These are phyloP conservation scores for Sebastolobus alascanus DNA, from an alignment of 2,797 vertebrate species.

Conservation along the genomic window DNA sequence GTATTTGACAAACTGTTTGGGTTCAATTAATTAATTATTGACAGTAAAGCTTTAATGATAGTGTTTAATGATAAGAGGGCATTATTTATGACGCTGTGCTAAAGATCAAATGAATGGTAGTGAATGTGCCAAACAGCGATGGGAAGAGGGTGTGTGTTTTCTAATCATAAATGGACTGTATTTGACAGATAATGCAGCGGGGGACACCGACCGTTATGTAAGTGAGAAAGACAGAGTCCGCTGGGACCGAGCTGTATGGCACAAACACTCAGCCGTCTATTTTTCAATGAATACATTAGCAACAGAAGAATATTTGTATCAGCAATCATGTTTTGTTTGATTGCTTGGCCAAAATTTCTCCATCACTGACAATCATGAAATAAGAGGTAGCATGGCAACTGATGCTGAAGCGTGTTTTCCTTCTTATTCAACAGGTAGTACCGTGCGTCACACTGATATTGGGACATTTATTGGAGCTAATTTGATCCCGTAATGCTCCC, in stretches of 20 bases:
- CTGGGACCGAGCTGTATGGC: conserved; percentile 27
- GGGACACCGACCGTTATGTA: conserved; percentile 48
- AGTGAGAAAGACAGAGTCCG: conserved; percentile 56
- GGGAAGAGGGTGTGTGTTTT: neutral
- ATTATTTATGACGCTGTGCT: conserved; percentile 37
- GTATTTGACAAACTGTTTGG: neutral
- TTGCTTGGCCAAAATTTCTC: conserved; percentile 15
- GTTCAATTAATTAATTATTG: conserved; percentile 11
- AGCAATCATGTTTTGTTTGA: conserved; percentile 18
- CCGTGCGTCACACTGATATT: conserved; percentile 25
- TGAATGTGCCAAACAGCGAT: neutral
- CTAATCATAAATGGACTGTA: conserved; percentile 52
- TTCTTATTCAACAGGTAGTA: conserved; percentile 24
- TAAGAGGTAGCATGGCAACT: neutral
- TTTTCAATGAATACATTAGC: conserved; percentile 47
- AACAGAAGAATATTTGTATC: conserved; percentile 11
- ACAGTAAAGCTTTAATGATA: conserved; percentile 10
- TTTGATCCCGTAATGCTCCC: conserved; percentile 45
- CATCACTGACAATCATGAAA: neutral
- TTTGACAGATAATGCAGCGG: conserved; percentile 56
- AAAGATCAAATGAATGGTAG: conserved; percentile 41
- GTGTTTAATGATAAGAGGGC: neutral
- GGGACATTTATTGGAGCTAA: conserved; percentile 30
- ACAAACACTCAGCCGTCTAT: conserved; percentile 30
- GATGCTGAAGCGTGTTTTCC: neutral